A percentile compares a stretch with the other conserved stretches of the same genome.
Evolutionary conservation across 23 tunicate genomes (phyloP).

Genomic region (Styela clava): DNA sequence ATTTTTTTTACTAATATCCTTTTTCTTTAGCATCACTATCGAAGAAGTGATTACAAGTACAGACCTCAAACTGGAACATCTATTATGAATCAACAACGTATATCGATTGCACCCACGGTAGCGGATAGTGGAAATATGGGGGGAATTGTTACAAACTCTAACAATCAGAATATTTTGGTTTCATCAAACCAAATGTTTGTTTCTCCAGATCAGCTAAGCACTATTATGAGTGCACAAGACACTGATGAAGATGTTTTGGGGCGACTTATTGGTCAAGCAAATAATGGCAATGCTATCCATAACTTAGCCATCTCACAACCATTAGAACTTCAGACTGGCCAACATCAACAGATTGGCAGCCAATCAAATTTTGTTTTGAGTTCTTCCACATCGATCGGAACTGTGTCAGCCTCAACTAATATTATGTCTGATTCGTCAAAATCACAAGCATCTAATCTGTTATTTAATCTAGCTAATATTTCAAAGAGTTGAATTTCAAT

Average conservation of each 20-base stretch:
- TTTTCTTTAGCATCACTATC: not conserved
- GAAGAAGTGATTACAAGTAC: not conserved
- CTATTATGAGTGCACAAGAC: not conserved
- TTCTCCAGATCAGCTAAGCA: not conserved
- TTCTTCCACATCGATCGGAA: not conserved
- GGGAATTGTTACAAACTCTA: not conserved
- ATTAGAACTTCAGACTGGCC: not conserved
- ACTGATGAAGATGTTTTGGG: not conserved
- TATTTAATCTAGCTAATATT: not conserved
- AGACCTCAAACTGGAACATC: not conserved
- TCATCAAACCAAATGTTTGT: conserved; percentile 11
- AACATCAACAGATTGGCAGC: not conserved
- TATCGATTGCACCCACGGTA: conserved; percentile 4
- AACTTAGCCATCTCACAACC: not conserved
- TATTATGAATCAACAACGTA: not conserved
- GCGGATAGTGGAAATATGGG: not conserved
- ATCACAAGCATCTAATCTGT: not conserved
- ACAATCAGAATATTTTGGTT: conserved; percentile 14
- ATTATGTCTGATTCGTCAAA: not conserved
- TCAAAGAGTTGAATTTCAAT: not conserved
- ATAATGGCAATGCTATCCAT: not conserved
- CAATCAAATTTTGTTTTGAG: not conserved
- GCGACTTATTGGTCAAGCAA: not conserved
- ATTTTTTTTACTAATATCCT: no score
- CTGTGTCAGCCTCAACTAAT: not conserved